Conservation (phyloP, 2,888 invertebrate species). For the Acleris sparsana region DNA sequence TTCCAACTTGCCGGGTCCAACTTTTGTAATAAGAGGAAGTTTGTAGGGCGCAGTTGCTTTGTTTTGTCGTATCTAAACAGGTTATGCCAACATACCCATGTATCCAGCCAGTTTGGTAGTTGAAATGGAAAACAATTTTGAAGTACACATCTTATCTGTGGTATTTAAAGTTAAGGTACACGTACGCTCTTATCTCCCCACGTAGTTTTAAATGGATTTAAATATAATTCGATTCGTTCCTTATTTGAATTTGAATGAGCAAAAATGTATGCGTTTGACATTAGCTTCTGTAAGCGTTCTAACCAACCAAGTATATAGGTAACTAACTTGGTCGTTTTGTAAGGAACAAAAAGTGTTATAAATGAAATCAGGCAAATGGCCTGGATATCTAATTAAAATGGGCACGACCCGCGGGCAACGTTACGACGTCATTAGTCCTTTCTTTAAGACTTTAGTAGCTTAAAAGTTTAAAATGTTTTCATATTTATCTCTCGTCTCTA, state of each 20-base stretch:
- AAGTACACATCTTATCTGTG: conserved; percentile 21
- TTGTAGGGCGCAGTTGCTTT: conserved; percentile 55
- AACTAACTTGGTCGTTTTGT: not conserved
- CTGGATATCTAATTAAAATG: conserved; percentile 24
- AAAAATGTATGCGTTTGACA: not conserved
- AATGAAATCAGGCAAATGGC: conserved; percentile 30
- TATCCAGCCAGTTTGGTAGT: conserved; percentile 29
- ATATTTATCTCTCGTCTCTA: not conserved
- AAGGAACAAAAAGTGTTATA: conserved; percentile 9
- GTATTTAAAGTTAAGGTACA: conserved; percentile 1
- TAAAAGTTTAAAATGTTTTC: not conserved
- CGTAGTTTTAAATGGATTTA: not conserved
- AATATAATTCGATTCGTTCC: not conserved
- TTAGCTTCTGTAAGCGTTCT: not conserved
- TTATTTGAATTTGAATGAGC: not conserved
- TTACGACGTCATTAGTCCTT: conserved; percentile 30
- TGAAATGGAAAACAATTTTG: conserved; percentile 33
- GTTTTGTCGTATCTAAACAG: conserved; percentile 44
- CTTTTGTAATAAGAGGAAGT: conserved; percentile 77
- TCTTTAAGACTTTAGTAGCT: conserved; percentile 15
- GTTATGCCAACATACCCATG: conserved; percentile 26
- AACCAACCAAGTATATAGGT: not conserved
- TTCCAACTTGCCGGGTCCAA: conserved; percentile 58
- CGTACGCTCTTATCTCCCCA: too few species aligned
- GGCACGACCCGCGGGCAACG: conserved; percentile 15